Base-by-base conservation (phyloP, 2,113 vertebrate genomes). In the Halichoeres trimaculatus region DNA sequence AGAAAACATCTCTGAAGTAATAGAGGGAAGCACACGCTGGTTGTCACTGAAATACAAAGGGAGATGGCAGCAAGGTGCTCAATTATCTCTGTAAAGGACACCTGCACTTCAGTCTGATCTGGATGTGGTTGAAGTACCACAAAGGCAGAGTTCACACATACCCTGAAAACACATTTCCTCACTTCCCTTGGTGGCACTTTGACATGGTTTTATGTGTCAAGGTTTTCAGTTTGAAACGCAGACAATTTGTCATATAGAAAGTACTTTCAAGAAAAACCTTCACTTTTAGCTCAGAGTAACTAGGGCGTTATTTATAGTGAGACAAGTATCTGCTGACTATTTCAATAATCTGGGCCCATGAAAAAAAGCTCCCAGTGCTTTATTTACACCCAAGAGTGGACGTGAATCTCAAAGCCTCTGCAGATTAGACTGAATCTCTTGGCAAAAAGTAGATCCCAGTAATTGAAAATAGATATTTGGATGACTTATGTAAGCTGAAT, bases 1-100 rank as follows among this genome's bases (percentile, higher is more conserved):
- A 38, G 63, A 85, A 54, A 85, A 85, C 74, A 81, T 76, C 75
- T 85, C 53, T 52, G 48, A 82, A 74, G 62, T 68, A 73, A 59
- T 50, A 14, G 55, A 76, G 65, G 59, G 73, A 81, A 74, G 55
- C 73, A 6, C 20, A 65, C 30, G 13, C 38, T 47, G 43, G 23
- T 54, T 54, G 70, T 48, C 55, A 55, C 14, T 54, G 56, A 85
- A 62, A 48, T 12, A 71, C 26, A 17, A 8, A 24, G 53, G 0
- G 1, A 70, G 59, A 68, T 2, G 11, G 85, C 55, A 66, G 34
- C 4, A 0, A 66, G 26, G 20, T 19, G 8, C 23, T 51, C 14
- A 7, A n/a, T 69, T 26, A 35, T 66, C 62, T 78, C 53, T 5
- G 5, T 19, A 8, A 67, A 59, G 26, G 23, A 78, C 26, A 30